Percentiles rank a stretch among this genome's conserved stretches.
Evolutionary conservation across 2,888 invertebrate species (phyloP).

Genomic region (Latrodectus elegans): DNA sequence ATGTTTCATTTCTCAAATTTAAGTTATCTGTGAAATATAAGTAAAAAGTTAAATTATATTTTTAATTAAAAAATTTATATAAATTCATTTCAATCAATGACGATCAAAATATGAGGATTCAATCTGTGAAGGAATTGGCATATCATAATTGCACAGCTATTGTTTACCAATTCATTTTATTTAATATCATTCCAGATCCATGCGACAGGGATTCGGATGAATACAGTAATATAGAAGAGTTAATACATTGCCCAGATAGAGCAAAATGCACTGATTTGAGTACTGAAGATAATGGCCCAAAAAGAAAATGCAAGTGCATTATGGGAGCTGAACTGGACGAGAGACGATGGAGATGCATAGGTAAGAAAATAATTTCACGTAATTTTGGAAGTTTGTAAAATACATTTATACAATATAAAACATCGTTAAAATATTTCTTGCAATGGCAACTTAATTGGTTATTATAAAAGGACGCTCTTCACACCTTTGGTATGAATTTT

Average conservation of each 20-base stretch:
- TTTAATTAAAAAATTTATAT: neutral
- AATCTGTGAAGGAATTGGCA: neutral
- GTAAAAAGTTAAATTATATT: neutral
- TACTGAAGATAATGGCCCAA: conserved; percentile 70
- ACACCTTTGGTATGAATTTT: no score
- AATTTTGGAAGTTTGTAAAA: no score
- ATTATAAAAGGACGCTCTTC: no score
- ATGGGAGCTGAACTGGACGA: conserved; percentile 72
- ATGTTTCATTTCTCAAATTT: no score
- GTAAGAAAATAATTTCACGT: conserved; percentile 5
- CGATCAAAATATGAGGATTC: neutral
- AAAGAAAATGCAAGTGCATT: conserved; percentile 71
- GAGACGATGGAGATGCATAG: conserved; percentile 62
- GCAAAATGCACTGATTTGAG: conserved; percentile 71
- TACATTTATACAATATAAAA: no score
- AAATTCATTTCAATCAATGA: neutral
- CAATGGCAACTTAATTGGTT: neutral
- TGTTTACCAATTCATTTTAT: neutral
- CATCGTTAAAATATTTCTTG: neutral
- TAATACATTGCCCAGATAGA: conserved; percentile 71
- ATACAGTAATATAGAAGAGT: conserved; percentile 47
- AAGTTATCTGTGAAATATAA: no score
- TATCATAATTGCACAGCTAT: neutral
- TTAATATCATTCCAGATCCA: conserved; percentile 64
- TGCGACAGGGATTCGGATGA: conserved; percentile 64